Evolutionary conservation across 2,113 vertebrate species (phyloP).

Genomic region (Actenoides hombroni): DNA sequence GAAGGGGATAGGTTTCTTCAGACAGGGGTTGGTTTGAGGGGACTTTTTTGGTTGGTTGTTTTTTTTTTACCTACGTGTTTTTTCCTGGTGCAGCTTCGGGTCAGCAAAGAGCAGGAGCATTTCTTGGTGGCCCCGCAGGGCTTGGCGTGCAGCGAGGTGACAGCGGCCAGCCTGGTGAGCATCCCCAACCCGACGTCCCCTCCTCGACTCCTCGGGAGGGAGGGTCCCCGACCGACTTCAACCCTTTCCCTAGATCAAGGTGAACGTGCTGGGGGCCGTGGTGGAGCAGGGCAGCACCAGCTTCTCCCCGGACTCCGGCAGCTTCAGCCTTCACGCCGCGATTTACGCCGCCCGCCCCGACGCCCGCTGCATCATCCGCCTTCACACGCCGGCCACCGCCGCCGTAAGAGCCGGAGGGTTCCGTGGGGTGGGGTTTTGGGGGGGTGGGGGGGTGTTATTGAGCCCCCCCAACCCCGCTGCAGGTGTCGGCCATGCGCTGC

Average conservation of each 20-base stretch:
- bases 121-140: conserved; percentile 92
- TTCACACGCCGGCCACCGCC: conserved; percentile 88
- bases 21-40: too few relatives aligned
- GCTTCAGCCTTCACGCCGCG: conserved; percentile 91
- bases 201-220: neutral
- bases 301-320: conserved; percentile 81
- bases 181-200: too few relatives aligned
- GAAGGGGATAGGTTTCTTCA: too few relatives aligned
- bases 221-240: rapidly evolving
- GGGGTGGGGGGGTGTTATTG: neutral
- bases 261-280: conserved; percentile 92
- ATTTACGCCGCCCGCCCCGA: conserved; percentile 92
- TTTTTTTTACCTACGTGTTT: too few relatives aligned
- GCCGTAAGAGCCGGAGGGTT: conserved; percentile 76
- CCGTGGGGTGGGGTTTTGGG: neutral
- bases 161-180: conserved; percentile 91
- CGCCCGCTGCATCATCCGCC: conserved; percentile 86
- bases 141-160: conserved; percentile 88
- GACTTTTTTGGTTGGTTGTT: too few relatives aligned
- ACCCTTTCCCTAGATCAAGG: conserved; percentile 83
- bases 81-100: conserved; percentile 79
- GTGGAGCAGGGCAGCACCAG: conserved; percentile 90
- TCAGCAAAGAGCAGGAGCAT: conserved; percentile 97
- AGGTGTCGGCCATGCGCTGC: conserved; percentile 95
- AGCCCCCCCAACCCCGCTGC: neutral